Evolutionary conservation across 2,797 vertebrate genomes (phyloP), one percentile per base, ranked within the genome.

Genomic region (Enteromius argenteus): DNA sequence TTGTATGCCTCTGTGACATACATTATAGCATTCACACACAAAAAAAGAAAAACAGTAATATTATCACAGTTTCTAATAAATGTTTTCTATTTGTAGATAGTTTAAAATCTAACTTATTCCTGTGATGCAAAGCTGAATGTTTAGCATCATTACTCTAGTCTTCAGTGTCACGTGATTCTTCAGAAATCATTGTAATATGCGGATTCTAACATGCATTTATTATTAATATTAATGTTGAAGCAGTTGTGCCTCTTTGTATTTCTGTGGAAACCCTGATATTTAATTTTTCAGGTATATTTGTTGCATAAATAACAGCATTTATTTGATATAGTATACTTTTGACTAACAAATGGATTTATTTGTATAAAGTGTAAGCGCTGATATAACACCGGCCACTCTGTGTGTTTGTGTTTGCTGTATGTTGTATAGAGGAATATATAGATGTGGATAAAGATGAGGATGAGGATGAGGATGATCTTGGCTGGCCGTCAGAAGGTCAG

Each of bases 371-470:
- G 9, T 13, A 6, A 42, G 19, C 0, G 10, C n/a, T 71, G 11
- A 15, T 42, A 27, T 73, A 37, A 53, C 46, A 58, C 35, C 3
- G 2, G 9, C 42, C 32, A 49, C 17, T 27, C 2, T 77, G 35
- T 62, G 56, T 49, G 5, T 62, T 3, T 82, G 69, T 66, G 68
- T 74, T 9, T 78, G 23, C 14, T 17, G 60, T 64, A 17, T 84
- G 73, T 71, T 69, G 51, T 62, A 2, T 79, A 84, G 74, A 72
- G 53, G 82, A 79, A 37, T 71, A 60, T 79, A 72, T 84, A 79
- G 74, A 71, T 71, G 39, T 84, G 64, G 82, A 78, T 78, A 21
- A 46, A 17, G 72, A 75, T 21, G 35, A 76, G 7, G 51, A 69
- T 58, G 35, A 68, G 2, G 79, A 80, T 58, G 79, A 81, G 8